phyloP scores from a whole-genome alignment of 1,140 invertebrate species.

The Zaprionus inermis region DNA sequence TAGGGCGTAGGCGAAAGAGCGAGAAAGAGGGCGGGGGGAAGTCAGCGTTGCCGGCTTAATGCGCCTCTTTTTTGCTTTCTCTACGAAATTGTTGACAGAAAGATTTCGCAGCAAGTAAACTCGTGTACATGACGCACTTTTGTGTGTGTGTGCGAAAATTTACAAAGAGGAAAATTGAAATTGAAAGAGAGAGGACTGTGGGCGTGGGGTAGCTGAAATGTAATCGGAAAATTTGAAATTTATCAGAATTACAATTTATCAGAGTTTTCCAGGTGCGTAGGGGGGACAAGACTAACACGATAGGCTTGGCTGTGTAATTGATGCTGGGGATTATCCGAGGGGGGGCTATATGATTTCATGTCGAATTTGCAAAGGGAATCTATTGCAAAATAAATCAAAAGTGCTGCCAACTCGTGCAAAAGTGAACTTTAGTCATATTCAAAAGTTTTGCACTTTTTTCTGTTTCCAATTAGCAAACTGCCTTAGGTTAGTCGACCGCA shows the following conservation, averaged over 20 bases:
- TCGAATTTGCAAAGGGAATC: no score
- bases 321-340: background rate
- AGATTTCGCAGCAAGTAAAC: conserved; percentile 58
- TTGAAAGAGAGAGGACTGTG: background rate
- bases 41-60: background rate
- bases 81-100: conserved; percentile 45
- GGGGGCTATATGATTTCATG: background rate
- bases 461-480: no score
- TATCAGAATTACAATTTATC: conserved; percentile 12
- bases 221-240: conserved; percentile 9
- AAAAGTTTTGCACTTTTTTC: no score
- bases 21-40: background rate
- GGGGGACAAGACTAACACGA: background rate
- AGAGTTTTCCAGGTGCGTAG: background rate
- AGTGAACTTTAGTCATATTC: background rate
- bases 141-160: conserved; percentile 1
- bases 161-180: conserved; percentile 30
- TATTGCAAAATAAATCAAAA: background rate
- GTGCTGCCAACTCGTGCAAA: background rate
- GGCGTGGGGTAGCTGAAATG: background rate
- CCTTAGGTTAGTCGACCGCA: background rate
- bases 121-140: conserved; percentile 3
- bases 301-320: background rate
- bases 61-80: background rate
- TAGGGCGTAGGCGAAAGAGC: background rate